Evolutionary conservation across 2,888 invertebrate genomes (phyloP), one percentile per base, ranked within the genome.

Genomic region (Lochmaea capreae): DNA sequence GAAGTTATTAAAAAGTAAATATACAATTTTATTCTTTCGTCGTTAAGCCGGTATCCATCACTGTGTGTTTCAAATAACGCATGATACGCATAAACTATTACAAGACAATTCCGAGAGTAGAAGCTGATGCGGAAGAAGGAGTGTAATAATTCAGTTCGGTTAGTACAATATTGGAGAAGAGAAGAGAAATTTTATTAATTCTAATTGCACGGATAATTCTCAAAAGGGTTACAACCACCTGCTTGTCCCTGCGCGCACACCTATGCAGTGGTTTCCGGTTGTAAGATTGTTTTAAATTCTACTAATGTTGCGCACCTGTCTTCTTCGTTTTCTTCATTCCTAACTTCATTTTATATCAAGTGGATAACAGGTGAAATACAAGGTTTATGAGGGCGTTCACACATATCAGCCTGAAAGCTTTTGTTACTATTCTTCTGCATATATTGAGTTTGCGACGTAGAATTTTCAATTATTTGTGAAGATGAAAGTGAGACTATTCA

Each of bases 231-330:
- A 2, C 10, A 16, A 18, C 9, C 16, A 10, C 10, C 54, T 18
- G 16, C 54, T 16, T 16, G 52, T 52, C 16, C 8, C 52, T 52
- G 9, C 6, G 9, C 6, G 16, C 16, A 54, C 18, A 54, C 54
- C 18, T 54, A 54, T 54, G n/a, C 16, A 10, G 54, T 54, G 18
- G 54, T 54, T 54, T 54, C 54, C 54, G 54, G 54, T 18, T 54
- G 16, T 8, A 54, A 54, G 54, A 54, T 52, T 52, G 8, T 18
- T 54, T 54, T 54, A 54, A 54, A 10, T 16, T 54, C 9, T 3
- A 54, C 18, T 18, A 18, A 54, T 54, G 54, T 54, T 52, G 9
- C 18, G 18, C 54, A 54, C 54, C 54, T 54, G 54, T 16, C 54
- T 16, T 52, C 18, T 54, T 54, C 54, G 54, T 54, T 10, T 54